phyloP scores from a whole-genome alignment of 2,797 vertebrate species.

The Sebastes ruberrimus region DNA sequence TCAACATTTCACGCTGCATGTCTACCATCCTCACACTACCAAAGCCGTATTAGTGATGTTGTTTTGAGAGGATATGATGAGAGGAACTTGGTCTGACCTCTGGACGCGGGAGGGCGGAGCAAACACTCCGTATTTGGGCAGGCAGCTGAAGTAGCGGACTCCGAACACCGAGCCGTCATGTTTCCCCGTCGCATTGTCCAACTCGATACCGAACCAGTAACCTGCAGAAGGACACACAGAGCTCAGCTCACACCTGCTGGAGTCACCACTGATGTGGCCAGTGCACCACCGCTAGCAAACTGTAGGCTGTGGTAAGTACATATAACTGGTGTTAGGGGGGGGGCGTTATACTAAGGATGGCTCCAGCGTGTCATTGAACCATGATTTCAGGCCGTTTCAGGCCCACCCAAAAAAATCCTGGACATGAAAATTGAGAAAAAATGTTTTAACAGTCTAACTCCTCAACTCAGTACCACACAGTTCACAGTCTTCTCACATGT shows the following conservation, averaged over 20 bases:
- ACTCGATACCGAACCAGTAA: constrained; percentile 92
- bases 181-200: constrained; percentile 91
- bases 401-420: no score
- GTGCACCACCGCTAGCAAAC: no score
- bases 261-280: neutral
- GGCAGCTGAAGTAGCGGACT: constrained; percentile 92
- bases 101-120: constrained; percentile 93
- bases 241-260: neutral
- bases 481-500: no score
- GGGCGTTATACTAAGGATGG: no score
- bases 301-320: no score
- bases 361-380: no score
- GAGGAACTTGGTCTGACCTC: constrained; percentile 75
- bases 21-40: neutral
- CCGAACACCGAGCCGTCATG: constrained; percentile 95
- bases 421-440: no score
- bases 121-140: constrained; percentile 92
- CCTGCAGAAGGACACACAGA: constrained; percentile 72
- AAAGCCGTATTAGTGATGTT: neutral
- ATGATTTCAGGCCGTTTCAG: no score
- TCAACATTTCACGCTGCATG: neutral
- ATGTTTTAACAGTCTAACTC: no score
- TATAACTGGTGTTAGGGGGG: no score
- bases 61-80: neutral
- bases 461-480: no score